Evolutionary conservation across 1,140 invertebrate species (phyloP), one percentile per base, ranked within the genome.

Genomic region (Daktulosphaira vitifoliae): DNA sequence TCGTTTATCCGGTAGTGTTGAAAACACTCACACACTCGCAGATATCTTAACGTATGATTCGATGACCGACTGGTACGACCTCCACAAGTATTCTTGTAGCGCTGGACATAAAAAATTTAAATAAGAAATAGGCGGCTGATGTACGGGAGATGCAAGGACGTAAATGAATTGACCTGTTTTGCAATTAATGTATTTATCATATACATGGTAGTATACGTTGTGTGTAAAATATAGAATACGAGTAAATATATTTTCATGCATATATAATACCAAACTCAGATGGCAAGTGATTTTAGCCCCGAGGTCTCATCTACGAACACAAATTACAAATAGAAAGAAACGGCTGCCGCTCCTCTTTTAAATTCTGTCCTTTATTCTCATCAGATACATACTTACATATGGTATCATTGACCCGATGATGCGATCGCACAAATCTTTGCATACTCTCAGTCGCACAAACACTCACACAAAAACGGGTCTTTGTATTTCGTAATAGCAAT

Each of bases 341-440:
- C 5, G 11, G 29, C 29, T 33, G 44, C 54, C 54, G 54, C 54
- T 59, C 54, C 54, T 59, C 29, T 46, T 29, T 42, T 23, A 42
- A n/a, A 20, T 13, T 15, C 22, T 46, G 39, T 46, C 29, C 37
- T 42, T 42, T n/a, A 33, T 42, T 42, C 38, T 56, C 23, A 2
- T 56, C 26, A 9, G 33, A 23, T 56, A 7, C 26, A 39, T 56
- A 23, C 39, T 8, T 33, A n/a, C 38, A 38, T 39, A 16, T 18
- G 38, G 38, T 56, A 46, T 59, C 54, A 59, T 59, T 59, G 54
- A 59, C 54, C 54, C 54, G 23, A 59, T 46, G 22, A 33, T n/a
- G 3, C 39, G 52, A 38, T 39, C 37, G 52, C 52, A 54, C 20
- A 54, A 26, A 18, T 37, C 29, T 56, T 56, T 56, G 53, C 53